Base-by-base conservation (phyloP, 2,797 vertebrate genomes). In the Halcyon chelicuti region DNA sequence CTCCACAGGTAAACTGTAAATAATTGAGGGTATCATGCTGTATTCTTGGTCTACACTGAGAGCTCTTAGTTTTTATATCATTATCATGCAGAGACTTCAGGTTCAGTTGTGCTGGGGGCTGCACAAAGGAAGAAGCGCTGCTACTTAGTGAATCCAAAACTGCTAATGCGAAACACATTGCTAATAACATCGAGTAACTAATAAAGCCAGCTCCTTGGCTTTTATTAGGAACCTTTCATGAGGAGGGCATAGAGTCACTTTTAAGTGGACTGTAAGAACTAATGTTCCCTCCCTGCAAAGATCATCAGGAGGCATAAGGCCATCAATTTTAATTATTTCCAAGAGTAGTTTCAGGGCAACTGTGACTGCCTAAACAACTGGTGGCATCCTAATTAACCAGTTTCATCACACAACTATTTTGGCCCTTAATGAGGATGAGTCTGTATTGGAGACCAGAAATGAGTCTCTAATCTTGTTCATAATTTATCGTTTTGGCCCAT, bases 261-360 rank as follows among this genome's bases (percentile, higher is more conserved):
- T 33, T 0, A 0, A 76, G 63, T 40, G 51, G 66, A 76, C 51
- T 54, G 20, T 39, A 66, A 76, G 51, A 60, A 10, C 11, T 58
- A 17, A n/a, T 47, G 13, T 12, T 85, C 20, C 7, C 14, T 57
- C 2, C 0, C 33, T 70, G 49, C 47, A 63, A 76, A 90, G 67
- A 93, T 76, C 67, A 63, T 25, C 5, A 7, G 62, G 12, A 73
- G 60, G 35, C 3, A 3, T n/a, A 91, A 88, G 14, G 22, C 42
- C 72, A 90, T 63, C 37, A 74, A 74, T 88, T 94, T 89, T 88
- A 90, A 93, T 91, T 93, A 80, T 90, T 83, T 92, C 44, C 26
- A 35, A 72, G 57, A 74, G 35, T 49, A 6, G 25, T 80, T 93
- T 76, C 91, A 94, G 65, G 84, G 57, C 25, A 94, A 28, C 63